These are phyloP conservation scores for Fundulus diaphanus DNA, from an alignment of 2,797 vertebrate species.

Conservation along the genomic window DNA sequence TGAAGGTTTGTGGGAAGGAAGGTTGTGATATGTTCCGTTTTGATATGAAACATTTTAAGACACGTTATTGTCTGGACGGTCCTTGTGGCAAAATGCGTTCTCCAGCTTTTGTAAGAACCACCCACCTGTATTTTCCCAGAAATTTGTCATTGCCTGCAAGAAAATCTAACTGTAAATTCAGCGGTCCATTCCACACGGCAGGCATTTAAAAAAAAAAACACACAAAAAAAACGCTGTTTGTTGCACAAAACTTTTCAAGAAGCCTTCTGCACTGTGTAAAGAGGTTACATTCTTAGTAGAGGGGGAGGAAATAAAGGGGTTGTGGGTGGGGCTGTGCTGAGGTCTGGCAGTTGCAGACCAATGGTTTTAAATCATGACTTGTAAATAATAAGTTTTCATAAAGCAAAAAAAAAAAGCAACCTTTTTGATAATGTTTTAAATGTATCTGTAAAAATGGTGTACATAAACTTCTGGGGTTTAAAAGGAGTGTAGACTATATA, in stretches of 20 bases:
- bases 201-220: no score
- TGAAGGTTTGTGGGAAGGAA: conserved; percentile 31
- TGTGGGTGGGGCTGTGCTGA: conserved; percentile 15
- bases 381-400: conserved; percentile 89
- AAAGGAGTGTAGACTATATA: conserved; percentile 83
- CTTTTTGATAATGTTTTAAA: conserved; percentile 89
- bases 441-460: conserved; percentile 83
- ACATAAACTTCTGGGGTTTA: conserved; percentile 78
- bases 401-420: conserved; percentile 61
- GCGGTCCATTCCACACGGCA: conserved; percentile 74
- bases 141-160: conserved; percentile 56
- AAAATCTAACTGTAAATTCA: conserved; percentile 36
- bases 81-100: not conserved
- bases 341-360: conserved; percentile 66
- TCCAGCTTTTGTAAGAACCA: conserved; percentile 19
- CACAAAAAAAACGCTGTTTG: conserved; percentile 85
- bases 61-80: conserved; percentile 6
- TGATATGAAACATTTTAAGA: conserved; percentile 15
- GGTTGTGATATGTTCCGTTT: conserved; percentile 36
- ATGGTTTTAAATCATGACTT: conserved; percentile 83
- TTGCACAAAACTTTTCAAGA: conserved; percentile 87
- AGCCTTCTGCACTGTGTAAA: conserved; percentile 90
- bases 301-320: conserved; percentile 36
- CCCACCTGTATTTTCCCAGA: conserved; percentile 38
- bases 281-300: conserved; percentile 70